Percentiles rank a stretch among this genome's conserved stretches.
These are phyloP conservation scores for Pseudopipra pipra DNA, from an alignment of 2,113 vertebrate genomes.

Conservation along the genomic window DNA sequence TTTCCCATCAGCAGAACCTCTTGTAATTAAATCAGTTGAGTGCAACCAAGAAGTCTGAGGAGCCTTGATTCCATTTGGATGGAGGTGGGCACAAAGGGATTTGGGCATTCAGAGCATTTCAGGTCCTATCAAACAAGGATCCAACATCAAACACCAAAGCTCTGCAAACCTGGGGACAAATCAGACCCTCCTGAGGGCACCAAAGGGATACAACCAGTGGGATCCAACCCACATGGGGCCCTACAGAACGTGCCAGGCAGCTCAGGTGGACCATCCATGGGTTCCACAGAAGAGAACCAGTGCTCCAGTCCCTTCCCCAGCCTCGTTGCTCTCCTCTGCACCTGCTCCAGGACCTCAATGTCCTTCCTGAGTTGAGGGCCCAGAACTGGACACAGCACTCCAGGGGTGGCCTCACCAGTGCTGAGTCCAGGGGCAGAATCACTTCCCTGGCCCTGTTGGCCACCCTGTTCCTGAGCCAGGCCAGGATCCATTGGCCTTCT, in stretches of 20 bases:
- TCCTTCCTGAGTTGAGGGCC: too few relatives aligned
- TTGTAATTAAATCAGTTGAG: background rate
- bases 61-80: background rate
- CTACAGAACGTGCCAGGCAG: accelerated
- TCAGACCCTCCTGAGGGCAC: background rate
- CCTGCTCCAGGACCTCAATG: too few relatives aligned
- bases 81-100: background rate
- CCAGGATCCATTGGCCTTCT: too few relatives aligned
- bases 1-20: background rate
- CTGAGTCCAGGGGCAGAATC: too few relatives aligned
- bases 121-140: background rate
- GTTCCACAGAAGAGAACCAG: background rate
- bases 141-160: background rate
- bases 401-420: too few relatives aligned
- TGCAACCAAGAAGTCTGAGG: background rate
- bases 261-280: background rate
- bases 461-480: too few relatives aligned
- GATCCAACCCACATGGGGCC: accelerated
- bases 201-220: too few relatives aligned
- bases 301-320: too few relatives aligned
- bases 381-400: too few relatives aligned
- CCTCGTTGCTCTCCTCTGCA: too few relatives aligned
- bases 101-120: background rate
- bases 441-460: too few relatives aligned
- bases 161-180: background rate